Evolutionary conservation across 2,888 invertebrate species (phyloP), one percentile per base, ranked within the genome.

Genomic region (Phoronis australis): DNA sequence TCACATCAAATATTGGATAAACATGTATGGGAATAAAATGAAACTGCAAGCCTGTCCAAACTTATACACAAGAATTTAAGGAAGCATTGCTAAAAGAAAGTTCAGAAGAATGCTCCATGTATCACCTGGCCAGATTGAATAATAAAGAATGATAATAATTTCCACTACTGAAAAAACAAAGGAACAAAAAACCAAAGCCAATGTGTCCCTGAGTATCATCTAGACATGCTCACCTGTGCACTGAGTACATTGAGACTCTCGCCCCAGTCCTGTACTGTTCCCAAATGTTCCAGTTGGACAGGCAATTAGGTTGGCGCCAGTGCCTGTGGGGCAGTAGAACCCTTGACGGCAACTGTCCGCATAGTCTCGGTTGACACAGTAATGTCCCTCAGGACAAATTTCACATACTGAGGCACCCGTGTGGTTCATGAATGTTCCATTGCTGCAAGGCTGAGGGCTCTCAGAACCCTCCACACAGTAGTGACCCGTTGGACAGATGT

Each of bases 371-470:
- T 68, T 68, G 5, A 69, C 65, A 53, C 73, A 73, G 57, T 64
- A 73, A 47, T 61, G 61, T 1, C 73, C 71, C 2, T 59, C 69
- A 9, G 72, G 71, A 48, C 73, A 73, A n/a, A 51, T 54, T 46
- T 66, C 59, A 45, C 72, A 73, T 5, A 49, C 54, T 0, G 59
- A 54, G 0, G 68, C 69, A 4, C 69, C 69, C 6, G 72, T 73
- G 50, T 66, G 64, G 59, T 71, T 72, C 65, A 69, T 69, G 59
- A 57, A 73, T 6, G 71, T 72, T 25, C 68, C 69, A 45, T 69
- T 66, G 22, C 54, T 54, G 57, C 73, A 73, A 0, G 69, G 64
- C 0, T 51, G 48, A 1, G 70, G 68, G 15, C 49, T 53, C 4
- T 48, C 31, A 4, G 73, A 65, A 1, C 71, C 71, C 18, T 42